Evolutionary conservation across 2,797 vertebrate species (phyloP), one percentile per base, ranked within the genome.

Genomic region (Microchirus variegatus): DNA sequence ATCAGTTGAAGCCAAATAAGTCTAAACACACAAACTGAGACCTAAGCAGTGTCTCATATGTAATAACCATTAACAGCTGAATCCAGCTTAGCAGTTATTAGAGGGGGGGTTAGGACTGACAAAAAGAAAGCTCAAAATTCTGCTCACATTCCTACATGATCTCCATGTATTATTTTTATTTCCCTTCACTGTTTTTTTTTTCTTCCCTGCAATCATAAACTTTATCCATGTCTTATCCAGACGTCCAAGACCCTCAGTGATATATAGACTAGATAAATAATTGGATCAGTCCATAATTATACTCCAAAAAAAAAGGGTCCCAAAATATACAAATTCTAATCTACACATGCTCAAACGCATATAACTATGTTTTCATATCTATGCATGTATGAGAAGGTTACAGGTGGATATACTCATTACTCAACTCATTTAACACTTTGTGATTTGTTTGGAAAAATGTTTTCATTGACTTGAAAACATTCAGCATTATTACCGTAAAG

Each of bases 31-130:
- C 52, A 53, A 19, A 35, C 59, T 22, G 1, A 14, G 44, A 54
- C 62, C 55, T 45, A 67, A 66, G 26, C 50, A 47, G 10, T 0
- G 17, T 49, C 54, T 67, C 74, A 31, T 31, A 46, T 69, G 46
- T 74, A 67, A 69, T 58, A 75, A 70, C 37, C 56, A 72, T 72
- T 67, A 75, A 50, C 74, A 83, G 55, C 74, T 70, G 71, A 72
- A 56, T 45, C 37, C 35, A 12, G 10, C n/a, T 54, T 43, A 47
- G 52, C 55, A 48, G 63, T 43, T 53, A 64, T 58, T 47, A 46
- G 8, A 13, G 37, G 49, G 38, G n/a, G 5, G 10, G n/a, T n/a
- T n/a, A 55, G 17, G 13, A 15, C n/a, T n/a, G n/a, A 53, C 14
- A 3, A 35, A 46, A 31, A 47, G 38, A 59, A 53, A 52, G 17